phyloP scores from a whole-genome alignment of 2,888 invertebrate species.

The Euplagia quadripunctaria region DNA sequence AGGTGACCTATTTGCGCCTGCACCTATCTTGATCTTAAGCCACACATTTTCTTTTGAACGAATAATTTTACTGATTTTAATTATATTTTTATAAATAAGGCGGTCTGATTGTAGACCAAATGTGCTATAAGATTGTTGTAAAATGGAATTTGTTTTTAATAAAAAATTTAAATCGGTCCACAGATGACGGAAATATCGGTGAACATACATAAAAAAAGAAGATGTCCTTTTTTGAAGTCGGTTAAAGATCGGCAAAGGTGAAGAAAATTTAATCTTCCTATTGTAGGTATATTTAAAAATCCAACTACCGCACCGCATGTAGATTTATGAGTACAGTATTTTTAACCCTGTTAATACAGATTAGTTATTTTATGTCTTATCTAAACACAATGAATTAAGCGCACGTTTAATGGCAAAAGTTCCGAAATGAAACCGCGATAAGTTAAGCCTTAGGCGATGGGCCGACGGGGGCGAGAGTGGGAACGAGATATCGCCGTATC shows the following conservation, averaged over 20 bases:
- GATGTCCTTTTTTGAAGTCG: too few relatives aligned
- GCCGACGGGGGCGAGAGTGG: conserved; percentile 57
- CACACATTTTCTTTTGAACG: not conserved
- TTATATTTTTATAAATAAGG: not conserved
- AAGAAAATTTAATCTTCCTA: too few relatives aligned
- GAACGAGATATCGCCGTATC: conserved; percentile 57
- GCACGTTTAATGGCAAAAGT: conserved; percentile 46
- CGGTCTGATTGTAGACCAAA: too few relatives aligned
- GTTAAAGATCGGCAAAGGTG: too few relatives aligned
- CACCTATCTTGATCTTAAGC: not conserved
- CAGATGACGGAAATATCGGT: not conserved
- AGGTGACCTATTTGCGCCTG: conserved; percentile 47
- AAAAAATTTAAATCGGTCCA: not conserved
- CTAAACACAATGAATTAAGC: conserved; percentile 41
- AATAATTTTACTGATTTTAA: not conserved
- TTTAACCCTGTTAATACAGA: conserved; percentile 9
- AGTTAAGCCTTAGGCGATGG: conserved; percentile 62
- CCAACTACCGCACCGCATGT: too few relatives aligned
- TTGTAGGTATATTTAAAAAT: too few relatives aligned
- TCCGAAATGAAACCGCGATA: conserved; percentile 59
- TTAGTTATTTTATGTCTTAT: conserved; percentile 32
- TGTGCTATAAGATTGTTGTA: too few relatives aligned
- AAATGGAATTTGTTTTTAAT: not conserved
- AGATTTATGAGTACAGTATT: not conserved
- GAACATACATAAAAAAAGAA: too few relatives aligned